Evolutionary conservation across 2,888 invertebrate species (phyloP).

Genomic region (Ophion slaviceki): DNA sequence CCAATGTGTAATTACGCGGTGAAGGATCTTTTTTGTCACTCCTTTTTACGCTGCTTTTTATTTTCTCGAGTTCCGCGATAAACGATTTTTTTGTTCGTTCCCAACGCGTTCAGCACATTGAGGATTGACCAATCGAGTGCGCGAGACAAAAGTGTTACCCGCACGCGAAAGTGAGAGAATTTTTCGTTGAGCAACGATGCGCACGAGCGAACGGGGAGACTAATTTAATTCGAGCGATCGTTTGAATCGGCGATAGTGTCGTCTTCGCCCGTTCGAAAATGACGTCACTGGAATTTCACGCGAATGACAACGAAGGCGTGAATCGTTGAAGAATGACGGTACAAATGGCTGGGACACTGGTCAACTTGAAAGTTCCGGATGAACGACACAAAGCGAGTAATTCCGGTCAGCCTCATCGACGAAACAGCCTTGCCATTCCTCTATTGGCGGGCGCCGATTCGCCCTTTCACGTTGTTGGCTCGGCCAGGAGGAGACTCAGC

Average conservation of each 20-base stretch:
- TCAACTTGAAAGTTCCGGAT: conserved; percentile 39
- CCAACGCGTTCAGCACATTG: not conserved
- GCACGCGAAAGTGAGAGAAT: not conserved
- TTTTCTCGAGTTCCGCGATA: conserved; percentile 4
- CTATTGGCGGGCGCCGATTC: conserved; percentile 76
- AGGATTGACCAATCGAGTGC: not conserved
- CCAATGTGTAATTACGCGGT: conserved; percentile 34
- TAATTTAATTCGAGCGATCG: not conserved
- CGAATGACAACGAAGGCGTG: not conserved
- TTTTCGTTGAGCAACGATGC: not conserved
- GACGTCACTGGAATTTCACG: not conserved
- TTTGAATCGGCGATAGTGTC: not conserved
- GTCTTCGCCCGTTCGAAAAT: not conserved
- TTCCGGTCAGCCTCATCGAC: conserved; percentile 52
- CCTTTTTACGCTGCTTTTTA: not conserved
- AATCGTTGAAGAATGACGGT: not conserved
- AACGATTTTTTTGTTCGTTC: conserved; percentile 1
- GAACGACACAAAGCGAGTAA: conserved; percentile 40
- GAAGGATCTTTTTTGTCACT: conserved; percentile 5
- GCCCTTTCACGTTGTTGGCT: conserved; percentile 78
- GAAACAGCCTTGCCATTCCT: conserved; percentile 76
- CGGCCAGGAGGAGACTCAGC: conserved; percentile 88
- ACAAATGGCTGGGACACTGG: conserved; percentile 29
- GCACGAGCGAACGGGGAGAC: not conserved
- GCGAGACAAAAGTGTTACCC: not conserved